phyloP scores from a whole-genome alignment of 2,888 invertebrate species.

The Mythimna albipuncta region DNA sequence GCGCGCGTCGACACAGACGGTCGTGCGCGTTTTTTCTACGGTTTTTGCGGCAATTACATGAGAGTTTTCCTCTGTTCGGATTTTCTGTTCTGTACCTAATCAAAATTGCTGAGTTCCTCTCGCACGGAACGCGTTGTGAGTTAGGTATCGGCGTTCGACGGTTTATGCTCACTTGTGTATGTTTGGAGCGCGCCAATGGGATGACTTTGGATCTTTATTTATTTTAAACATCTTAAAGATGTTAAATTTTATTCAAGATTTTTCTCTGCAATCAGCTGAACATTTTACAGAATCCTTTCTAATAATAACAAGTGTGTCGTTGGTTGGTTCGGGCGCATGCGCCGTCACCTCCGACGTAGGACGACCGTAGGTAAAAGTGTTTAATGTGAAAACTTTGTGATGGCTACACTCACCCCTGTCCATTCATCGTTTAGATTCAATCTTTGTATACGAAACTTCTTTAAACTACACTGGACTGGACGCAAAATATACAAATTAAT shows the following conservation, averaged over 20 bases:
- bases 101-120: slow-evolving; percentile 81
- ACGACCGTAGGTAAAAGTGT: slow-evolving; percentile 75
- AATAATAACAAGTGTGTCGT: slow-evolving; percentile 70
- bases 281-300: slow-evolving; percentile 49
- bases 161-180: slow-evolving; percentile 63
- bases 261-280: slow-evolving; percentile 39
- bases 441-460: slow-evolving; percentile 64
- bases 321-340: slow-evolving; percentile 71
- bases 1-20: slow-evolving; percentile 76
- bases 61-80: slow-evolving; percentile 82
- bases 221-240: slow-evolving; percentile 54
- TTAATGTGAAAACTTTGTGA: slow-evolving; percentile 81
- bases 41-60: slow-evolving; percentile 80
- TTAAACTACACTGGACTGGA: slow-evolving; percentile 19
- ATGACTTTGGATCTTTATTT: slow-evolving; percentile 66
- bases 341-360: slow-evolving; percentile 64
- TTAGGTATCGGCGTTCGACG: slow-evolving; percentile 65
- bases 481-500: slow-evolving; percentile 15
- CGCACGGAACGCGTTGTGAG: slow-evolving; percentile 76
- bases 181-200: slow-evolving; percentile 63
- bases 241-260: slow-evolving; percentile 47
- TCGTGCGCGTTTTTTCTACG: slow-evolving; percentile 79
- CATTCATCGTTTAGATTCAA: slow-evolving; percentile 71
- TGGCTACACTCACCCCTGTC: slow-evolving; percentile 72
- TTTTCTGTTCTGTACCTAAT: slow-evolving; percentile 81